These are phyloP conservation scores for Eurytoma adleriae DNA, from an alignment of 2,888 invertebrate genomes.

Conservation along the genomic window DNA sequence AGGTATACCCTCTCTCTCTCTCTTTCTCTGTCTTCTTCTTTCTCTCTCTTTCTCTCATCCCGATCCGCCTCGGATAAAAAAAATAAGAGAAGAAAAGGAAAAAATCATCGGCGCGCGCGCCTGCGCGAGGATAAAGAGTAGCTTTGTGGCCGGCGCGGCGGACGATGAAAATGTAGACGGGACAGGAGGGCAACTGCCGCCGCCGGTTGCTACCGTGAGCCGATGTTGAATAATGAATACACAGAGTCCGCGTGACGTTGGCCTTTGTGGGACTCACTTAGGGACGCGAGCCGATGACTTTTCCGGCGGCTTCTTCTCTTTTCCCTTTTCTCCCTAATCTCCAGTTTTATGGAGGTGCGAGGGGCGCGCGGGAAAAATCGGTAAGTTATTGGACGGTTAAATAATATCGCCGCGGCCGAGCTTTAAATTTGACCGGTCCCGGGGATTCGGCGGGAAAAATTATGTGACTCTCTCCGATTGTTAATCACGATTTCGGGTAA, in stretches of 20 bases:
- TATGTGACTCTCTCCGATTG: no score
- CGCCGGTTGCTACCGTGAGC: neutral
- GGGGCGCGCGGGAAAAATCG: slow-evolving; percentile 1
- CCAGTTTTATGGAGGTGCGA: slow-evolving; percentile 9
- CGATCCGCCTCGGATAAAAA: neutral
- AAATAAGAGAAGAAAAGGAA: slow-evolving; percentile 4
- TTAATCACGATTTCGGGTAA: no score
- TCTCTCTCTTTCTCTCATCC: no score
- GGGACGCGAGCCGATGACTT: neutral
- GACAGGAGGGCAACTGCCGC: slow-evolving; percentile 1
- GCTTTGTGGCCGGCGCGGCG: neutral
- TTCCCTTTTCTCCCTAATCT: neutral
- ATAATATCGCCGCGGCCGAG: slow-evolving; percentile 12
- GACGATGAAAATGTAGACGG: neutral
- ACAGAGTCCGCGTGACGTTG: slow-evolving; percentile 23
- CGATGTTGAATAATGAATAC: slow-evolving; percentile 31
- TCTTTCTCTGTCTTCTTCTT: no score
- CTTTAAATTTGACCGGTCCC: slow-evolving; percentile 14
- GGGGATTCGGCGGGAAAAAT: no score
- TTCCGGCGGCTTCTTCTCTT: neutral
- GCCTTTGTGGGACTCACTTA: slow-evolving; percentile 8
- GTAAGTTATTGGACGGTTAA: slow-evolving; percentile 7
- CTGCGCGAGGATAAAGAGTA: slow-evolving; percentile 30
- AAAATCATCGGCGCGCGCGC: slow-evolving; percentile 6
- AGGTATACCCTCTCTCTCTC: slow-evolving; percentile 30